These are phyloP conservation scores for Argya squamiceps DNA, from an alignment of 2,797 vertebrate species.

Conservation along the genomic window DNA sequence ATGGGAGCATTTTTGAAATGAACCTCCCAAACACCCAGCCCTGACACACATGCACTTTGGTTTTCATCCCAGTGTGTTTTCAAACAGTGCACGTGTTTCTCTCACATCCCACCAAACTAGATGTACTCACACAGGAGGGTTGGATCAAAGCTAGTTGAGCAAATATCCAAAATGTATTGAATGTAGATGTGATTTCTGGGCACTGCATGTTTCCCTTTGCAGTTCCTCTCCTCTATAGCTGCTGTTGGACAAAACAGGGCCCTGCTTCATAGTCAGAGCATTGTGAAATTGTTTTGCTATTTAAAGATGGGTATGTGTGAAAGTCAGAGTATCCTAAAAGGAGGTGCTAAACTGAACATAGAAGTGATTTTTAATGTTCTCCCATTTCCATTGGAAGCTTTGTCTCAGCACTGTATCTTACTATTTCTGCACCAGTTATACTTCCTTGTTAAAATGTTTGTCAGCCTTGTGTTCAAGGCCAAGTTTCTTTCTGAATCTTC, in stretches of 20 bases:
- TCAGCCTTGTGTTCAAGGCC: not conserved
- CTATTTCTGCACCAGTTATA: not conserved
- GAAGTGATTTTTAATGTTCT: not conserved
- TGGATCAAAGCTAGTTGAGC: not conserved
- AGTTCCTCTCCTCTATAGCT: not conserved
- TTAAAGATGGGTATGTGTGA: not conserved
- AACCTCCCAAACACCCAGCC: not conserved
- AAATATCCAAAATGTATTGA: not conserved
- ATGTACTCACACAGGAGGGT: accelerated
- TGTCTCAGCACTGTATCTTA: not conserved
- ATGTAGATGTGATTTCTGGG: not conserved
- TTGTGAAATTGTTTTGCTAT: not conserved
- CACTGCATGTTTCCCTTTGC: not conserved
- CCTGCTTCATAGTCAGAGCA: not conserved
- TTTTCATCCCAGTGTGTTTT: not conserved
- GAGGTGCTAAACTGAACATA: not conserved
- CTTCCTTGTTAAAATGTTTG: not conserved
- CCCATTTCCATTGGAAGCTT: not conserved
- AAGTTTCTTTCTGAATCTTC: not conserved
- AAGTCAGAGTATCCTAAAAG: not conserved
- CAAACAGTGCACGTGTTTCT: not conserved
- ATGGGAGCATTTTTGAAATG: not conserved
- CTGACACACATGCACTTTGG: not conserved
- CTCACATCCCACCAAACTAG: not conserved
- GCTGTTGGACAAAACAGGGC: not conserved